Base-by-base conservation (phyloP, 1,140 invertebrate genomes). In the Temnothorax longispinosus region DNA sequence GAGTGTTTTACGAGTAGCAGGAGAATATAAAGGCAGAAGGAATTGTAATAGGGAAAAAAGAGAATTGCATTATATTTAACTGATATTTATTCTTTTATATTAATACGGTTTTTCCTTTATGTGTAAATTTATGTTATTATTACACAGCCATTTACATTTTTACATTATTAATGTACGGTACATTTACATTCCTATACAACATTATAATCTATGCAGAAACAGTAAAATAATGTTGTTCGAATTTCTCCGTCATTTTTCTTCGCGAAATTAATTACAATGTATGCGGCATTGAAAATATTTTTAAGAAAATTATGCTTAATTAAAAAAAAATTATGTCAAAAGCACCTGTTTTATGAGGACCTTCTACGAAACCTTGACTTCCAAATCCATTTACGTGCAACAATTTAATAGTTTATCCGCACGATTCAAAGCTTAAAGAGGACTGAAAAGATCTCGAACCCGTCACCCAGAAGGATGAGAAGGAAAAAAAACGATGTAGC, bases 401-500 rank as follows among this genome's bases (percentile, higher is more conserved):
- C 35, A 35, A 54, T 54, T 15, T 69, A 54, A 81, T 56, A 56
- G 18, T 47, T 58, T 6, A 52, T 8, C 15, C 35, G 47, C 10
- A n/a, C 32, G 10, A 27, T 38, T 27, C n/a, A 65, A 44, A 27
- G 32, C 11, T 80, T 52, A 50, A 69, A 41, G 3, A 44, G 58
- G n/a, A 81, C 41, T 87, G 21, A 54, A 32, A 74, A 62, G 65
- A 87, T 52, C 54, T 71, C 38, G 15, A 2, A 38, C 13, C 54
- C 11, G 41, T 11, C 8, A 41, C 35, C n/a, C 44, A 52, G 56
- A 86, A 80, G 41, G 67, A 82, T 47, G 15, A 27, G 3, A 11
- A 21, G 15, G 41, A 74, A 85, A 80, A 35, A 89, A 62, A 32
- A 35, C 35, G 21, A 10, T 41, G 21, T 10, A 38, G 6, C 47